phyloP scores from a whole-genome alignment of 1,140 invertebrate species.

The Cheumatopsyche charites region DNA sequence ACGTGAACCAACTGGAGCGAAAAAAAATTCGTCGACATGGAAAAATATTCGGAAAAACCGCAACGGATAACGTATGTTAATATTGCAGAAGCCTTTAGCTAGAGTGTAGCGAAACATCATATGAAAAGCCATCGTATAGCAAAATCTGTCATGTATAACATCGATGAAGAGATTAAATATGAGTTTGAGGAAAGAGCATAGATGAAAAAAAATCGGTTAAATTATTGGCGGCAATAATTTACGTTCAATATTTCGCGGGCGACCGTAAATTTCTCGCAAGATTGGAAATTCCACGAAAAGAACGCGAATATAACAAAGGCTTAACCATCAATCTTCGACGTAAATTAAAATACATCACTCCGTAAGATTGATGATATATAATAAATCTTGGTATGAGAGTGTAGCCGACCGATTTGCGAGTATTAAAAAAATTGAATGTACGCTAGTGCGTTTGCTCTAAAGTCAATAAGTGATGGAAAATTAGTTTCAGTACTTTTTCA shows the following conservation, averaged over 20 bases:
- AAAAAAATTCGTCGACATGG: not conserved
- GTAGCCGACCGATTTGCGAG: conserved; percentile 5
- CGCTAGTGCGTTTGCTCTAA: no score
- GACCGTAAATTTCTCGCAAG: conserved; percentile 13
- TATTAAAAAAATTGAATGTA: no score
- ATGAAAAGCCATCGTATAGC: not conserved
- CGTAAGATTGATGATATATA: conserved; percentile 25
- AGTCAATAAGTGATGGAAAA: no score
- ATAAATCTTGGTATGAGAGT: conserved; percentile 20
- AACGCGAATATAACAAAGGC: conserved; percentile 22
- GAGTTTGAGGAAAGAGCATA: not conserved
- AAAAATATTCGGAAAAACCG: not conserved
- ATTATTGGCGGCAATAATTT: conserved; percentile 20
- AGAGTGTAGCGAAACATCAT: not conserved
- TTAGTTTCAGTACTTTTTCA: no score
- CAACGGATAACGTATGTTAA: not conserved
- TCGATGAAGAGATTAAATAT: not conserved
- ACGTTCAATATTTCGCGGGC: conserved; percentile 7
- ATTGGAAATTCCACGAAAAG: conserved; percentile 5
- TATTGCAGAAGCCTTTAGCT: not conserved
- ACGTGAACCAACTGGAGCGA: not conserved
- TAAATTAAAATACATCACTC: conserved; percentile 28
- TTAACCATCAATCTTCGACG: conserved; percentile 28
- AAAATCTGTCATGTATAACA: conserved; percentile 7
- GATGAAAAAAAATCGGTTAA: conserved; percentile 11